These are phyloP conservation scores for Eurosta solidaginis DNA, from an alignment of 1,140 invertebrate species.

Conservation along the genomic window DNA sequence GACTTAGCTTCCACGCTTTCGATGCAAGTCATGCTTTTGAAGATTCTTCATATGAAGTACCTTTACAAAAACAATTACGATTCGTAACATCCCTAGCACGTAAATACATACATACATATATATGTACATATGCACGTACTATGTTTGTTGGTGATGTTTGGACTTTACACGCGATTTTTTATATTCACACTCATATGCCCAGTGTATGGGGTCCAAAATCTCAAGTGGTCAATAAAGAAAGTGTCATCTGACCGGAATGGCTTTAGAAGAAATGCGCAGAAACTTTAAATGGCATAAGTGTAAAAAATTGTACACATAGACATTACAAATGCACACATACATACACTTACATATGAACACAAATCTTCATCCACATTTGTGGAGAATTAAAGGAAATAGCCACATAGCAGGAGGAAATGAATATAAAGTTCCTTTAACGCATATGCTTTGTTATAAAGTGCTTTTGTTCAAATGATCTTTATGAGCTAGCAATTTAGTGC, in stretches of 20 bases:
- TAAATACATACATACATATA: too few species aligned
- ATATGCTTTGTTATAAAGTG: slow-evolving; percentile 15
- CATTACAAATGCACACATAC: background rate
- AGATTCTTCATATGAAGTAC: too few species aligned
- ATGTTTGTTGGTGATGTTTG: background rate
- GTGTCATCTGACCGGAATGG: slow-evolving; percentile 14
- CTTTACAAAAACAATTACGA: too few species aligned
- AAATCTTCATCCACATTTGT: background rate
- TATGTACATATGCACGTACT: background rate
- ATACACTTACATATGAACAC: background rate
- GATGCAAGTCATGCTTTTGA: too few species aligned
- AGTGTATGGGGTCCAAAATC: background rate
- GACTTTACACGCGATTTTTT: background rate
- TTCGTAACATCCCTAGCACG: too few species aligned
- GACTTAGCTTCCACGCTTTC: too few species aligned
- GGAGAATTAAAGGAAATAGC: background rate
- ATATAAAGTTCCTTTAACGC: background rate
- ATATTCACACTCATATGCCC: background rate
- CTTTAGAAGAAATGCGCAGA: background rate
- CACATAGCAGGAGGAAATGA: background rate
- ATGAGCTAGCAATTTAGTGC: background rate
- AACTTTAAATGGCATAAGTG: background rate
- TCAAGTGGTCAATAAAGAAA: slow-evolving; percentile 28
- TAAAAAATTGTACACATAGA: background rate
- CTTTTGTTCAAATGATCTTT: background rate